Evolutionary conservation across 2,888 invertebrate species (phyloP).

Genomic region (Beris morrisii): DNA sequence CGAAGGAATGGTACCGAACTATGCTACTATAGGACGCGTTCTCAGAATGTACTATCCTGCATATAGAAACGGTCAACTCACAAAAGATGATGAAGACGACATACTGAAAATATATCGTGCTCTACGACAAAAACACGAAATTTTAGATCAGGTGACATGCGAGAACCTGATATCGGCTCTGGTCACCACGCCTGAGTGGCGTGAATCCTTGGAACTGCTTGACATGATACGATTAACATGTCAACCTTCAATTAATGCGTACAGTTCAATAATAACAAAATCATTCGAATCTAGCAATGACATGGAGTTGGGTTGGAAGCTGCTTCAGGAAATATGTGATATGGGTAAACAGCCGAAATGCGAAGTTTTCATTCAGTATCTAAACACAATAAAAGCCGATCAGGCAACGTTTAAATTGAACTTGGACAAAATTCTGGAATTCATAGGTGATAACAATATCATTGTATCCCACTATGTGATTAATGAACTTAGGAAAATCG

Average conservation of each 20-base stretch:
- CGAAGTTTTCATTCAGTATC: slow-evolving; percentile 60
- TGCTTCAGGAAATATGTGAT: slow-evolving; percentile 62
- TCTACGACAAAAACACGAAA: slow-evolving; percentile 57
- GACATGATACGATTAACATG: slow-evolving; percentile 61
- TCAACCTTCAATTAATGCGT: slow-evolving; percentile 58
- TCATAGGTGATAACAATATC: slow-evolving; percentile 60
- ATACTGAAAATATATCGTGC: slow-evolving; percentile 59
- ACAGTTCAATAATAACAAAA: slow-evolving; percentile 61
- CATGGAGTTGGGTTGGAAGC: slow-evolving; percentile 61
- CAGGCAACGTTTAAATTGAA: slow-evolving; percentile 52
- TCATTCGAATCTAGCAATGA: slow-evolving; percentile 57
- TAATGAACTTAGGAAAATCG: slow-evolving; percentile 45
- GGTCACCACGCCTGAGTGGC: slow-evolving; percentile 67
- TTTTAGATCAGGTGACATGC: slow-evolving; percentile 64
- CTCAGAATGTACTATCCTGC: slow-evolving; percentile 59
- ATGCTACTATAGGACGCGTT: slow-evolving; percentile 63
- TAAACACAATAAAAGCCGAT: slow-evolving; percentile 57
- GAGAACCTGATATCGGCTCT: slow-evolving; percentile 66
- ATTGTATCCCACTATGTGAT: slow-evolving; percentile 51
- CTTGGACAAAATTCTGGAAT: slow-evolving; percentile 62
- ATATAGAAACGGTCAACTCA: slow-evolving; percentile 47
- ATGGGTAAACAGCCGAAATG: slow-evolving; percentile 56
- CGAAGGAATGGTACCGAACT: slow-evolving; percentile 58
- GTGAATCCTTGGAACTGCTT: slow-evolving; percentile 62
- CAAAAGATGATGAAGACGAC: slow-evolving; percentile 58